A percentile compares a stretch with the other conserved stretches of the same genome.
Conservation (phyloP, 35 echinoderm and acorn worm genomes). For the Diadema setosum region DNA sequence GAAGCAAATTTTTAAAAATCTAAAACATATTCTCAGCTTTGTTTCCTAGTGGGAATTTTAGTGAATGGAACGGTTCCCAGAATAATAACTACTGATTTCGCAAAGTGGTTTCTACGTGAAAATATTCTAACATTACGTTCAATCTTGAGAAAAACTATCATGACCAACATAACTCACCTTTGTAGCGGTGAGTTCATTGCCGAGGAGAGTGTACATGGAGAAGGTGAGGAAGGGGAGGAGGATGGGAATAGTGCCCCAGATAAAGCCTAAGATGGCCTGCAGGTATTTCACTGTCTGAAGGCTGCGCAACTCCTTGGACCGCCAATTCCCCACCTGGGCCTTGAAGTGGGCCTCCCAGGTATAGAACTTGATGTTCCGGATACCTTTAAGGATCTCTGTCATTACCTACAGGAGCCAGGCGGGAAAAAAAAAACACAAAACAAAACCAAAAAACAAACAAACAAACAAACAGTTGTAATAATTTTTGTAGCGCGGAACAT, state of each 20-base stretch:
- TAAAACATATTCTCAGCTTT: too few relatives aligned
- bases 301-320: constrained; percentile 55
- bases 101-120: background rate
- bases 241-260: constrained; percentile 70
- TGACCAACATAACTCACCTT: constrained; percentile 86
- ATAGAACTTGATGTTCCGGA: constrained; percentile 88
- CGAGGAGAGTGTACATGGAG: constrained; percentile 54
- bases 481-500: too few relatives aligned
- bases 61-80: background rate
- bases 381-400: constrained; percentile 75
- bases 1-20: too few relatives aligned
- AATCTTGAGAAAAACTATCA: too few relatives aligned
- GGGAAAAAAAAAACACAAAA: background rate
- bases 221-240: constrained; percentile 70
- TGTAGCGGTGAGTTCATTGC: constrained; percentile 64
- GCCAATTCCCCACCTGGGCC: constrained; percentile 21
- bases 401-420: constrained; percentile 46
- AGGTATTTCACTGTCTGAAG: constrained; percentile 65
- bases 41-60: too few relatives aligned
- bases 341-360: constrained; percentile 83
- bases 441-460: background rate
- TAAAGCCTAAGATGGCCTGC: constrained; percentile 62
- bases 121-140: too few relatives aligned
- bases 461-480: too few relatives aligned
- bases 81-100: background rate